These are phyloP conservation scores for Cantharis rufa DNA, from an alignment of 2,888 invertebrate genomes.

Conservation along the genomic window DNA sequence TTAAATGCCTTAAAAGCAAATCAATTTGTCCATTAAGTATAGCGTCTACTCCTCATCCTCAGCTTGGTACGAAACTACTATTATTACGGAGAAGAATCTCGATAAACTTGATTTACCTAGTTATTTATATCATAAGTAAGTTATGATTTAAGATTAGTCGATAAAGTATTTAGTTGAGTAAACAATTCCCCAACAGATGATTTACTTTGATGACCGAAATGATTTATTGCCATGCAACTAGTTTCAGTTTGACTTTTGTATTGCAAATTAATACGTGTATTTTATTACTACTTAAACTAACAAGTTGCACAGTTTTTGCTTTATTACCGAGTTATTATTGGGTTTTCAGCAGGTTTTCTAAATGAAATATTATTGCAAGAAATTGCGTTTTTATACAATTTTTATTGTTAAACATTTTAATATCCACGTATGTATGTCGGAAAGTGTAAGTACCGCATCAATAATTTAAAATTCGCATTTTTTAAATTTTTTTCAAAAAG, in stretches of 20 bases:
- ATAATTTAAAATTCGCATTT: not conserved
- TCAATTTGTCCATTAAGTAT: not conserved
- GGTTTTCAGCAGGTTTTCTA: not conserved
- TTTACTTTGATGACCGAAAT: constrained; percentile 29
- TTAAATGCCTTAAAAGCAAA: not conserved
- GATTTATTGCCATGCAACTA: constrained; percentile 20
- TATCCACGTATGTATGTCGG: not conserved
- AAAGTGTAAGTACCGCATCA: not conserved
- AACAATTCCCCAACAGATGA: constrained; percentile 38
- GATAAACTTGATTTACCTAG: not conserved
- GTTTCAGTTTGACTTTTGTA: not conserved
- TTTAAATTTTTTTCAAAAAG: not conserved
- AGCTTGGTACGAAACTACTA: not conserved
- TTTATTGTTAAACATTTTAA: not conserved
- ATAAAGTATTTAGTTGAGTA: constrained; percentile 37
- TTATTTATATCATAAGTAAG: constrained; percentile 1
- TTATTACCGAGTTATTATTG: not conserved
- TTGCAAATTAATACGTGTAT: not conserved
- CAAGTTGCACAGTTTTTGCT: constrained; percentile 10
- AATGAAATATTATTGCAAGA: not conserved
- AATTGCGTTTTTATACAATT: too few species aligned
- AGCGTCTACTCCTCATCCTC: not conserved
- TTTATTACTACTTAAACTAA: constrained; percentile 9
- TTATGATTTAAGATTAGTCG: constrained; percentile 34
- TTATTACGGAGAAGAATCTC: not conserved